Base-by-base conservation (phyloP, 2,888 invertebrate genomes). In the Villa cingulata region DNA sequence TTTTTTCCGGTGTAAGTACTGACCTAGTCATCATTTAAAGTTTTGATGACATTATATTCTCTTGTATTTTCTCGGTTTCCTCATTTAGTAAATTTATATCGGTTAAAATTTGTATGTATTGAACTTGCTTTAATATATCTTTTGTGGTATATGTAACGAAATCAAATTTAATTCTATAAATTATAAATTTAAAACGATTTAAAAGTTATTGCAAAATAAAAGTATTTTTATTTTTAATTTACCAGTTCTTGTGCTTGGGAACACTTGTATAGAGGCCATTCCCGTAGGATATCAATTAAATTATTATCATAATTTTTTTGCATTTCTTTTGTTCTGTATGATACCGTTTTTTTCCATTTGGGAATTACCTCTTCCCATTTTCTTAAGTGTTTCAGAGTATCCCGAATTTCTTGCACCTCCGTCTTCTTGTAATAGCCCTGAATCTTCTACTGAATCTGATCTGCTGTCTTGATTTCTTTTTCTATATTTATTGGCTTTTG, bases 201-300 rank as follows among this genome's bases (percentile, higher is more conserved):
- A 32, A 1, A 20, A 12, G 17, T 19, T 17, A 43, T 17, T 17
- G 12, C 19, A 19, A 5, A 12, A 12, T 3, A 39, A 39, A n/a
- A n/a, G n/a, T n/a, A n/a, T n/a, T n/a, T n/a, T 18, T 20, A 19
- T 15, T 19, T 12, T 17, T 16, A 42, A 16, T n/a, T 37, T 29
- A 44, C 44, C 29, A 44, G 18, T 38, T 44, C 44, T 16, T 37
- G 44, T n/a, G 44, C 44, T 17, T 29, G 44, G 16, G 44, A 37
- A 37, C 23, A 37, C 29, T 44, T 44, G 18, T 29, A 44, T 6
- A 44, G 37, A 23, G 42, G 42, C 42, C 42, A 42, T 16, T 32
- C 34, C n/a, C 3, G 3, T 2, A 42, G 17, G 20, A 42, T 42
- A 18, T 42, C 4, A 12, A 5, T 10, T 17, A 32, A 18, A 9